Base-by-base conservation (phyloP, 2,797 vertebrate genomes). In the Mormyrus proboscirostris region DNA sequence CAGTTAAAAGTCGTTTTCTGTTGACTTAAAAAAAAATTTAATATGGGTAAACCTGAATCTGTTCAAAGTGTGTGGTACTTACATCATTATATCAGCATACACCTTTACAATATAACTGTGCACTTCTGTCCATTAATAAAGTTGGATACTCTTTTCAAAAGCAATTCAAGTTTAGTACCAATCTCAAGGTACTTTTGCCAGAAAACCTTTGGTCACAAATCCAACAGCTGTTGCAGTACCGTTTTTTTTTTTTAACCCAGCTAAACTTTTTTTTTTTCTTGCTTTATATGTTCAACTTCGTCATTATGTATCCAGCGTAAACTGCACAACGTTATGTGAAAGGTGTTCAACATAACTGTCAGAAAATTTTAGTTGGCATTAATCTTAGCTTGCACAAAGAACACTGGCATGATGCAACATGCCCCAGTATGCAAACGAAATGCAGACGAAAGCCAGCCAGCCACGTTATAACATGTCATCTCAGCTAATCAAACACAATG, bases 1-100 rank as follows among this genome's bases (percentile, higher is more conserved):
- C 92, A 92, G 92, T 95, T 91, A 0, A 89, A 84, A 84, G 85
- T 57, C 50, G 25, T 87, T 87, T 29, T 59, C 14, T 57, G 25
- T 87, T 87, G 86, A 38, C 86, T 53, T 33, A 87, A 57, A 22
- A 87, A 22, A 87, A 87, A 57, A 59, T 33, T 25, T 44, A 87
- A 51, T 50, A 85, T 50, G 82, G 82, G 82, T 85, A 51, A 85
- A 85, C 44, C 41, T 47, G 82, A 25, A 85, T 85, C 44, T 25
- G 47, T 29, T 85, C 82, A 85, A 85, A 85, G 82, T 85, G 16
- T 85, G 82, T 85, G 12, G 44, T 51, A 85, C 22, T 29, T 47
- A 85, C 82, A 85, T 25, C n/a, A 50, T 50, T 12, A 85, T 85
- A 51, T 85, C 22, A 86, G 47, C 25, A 86, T 29, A 51, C 51